Evolutionary conservation across 2,113 vertebrate genomes (phyloP), one percentile per base, ranked within the genome.

Genomic region (Paramisgurnus dabryanus): DNA sequence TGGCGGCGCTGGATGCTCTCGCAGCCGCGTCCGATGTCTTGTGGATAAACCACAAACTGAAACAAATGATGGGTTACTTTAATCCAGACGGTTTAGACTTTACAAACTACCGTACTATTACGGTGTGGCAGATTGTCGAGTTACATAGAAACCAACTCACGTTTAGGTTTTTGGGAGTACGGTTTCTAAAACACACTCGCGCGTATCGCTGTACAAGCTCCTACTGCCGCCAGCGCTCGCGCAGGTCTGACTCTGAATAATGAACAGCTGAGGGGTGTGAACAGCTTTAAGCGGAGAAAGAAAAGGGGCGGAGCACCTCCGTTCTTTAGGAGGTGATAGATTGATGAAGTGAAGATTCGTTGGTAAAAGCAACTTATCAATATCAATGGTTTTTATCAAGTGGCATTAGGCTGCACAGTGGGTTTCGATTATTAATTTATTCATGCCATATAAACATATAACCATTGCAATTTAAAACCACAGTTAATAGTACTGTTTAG

Each of bases 251-350:
- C 64, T 82, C 69, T 67, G 61, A 61, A 27, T 82, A 68, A 78
- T 82, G 68, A 73, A 13, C 75, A 74, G 13, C 75, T 86, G 34
- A 60, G 49, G 89, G 90, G 89, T 87, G 91, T 91, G 91, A 50
- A 61, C 71, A 11, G 58, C 58, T 91, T 92, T 90, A 69, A 84
- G 89, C 87, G 77, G 47, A n/a, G 79, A 18, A 66, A 63, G 82
- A 63, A 58, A 72, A 80, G 67, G 86, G 85, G 83, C 87, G 86
- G 84, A 65, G 74, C 80, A 53, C 70, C 82, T 10, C 45, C 13
- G 63, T 47, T 76, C 61, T 67, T 53, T 74, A 86, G 81, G 87
- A 83, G 84, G 83, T 61, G 83, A 79, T 61, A 66, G 22, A 80
- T 12, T 13, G 40, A 69, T 49, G 18, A 55, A 13, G 39, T 34